Conservation (phyloP, 2,797 vertebrate genomes). For the Clarias platycephalus region DNA sequence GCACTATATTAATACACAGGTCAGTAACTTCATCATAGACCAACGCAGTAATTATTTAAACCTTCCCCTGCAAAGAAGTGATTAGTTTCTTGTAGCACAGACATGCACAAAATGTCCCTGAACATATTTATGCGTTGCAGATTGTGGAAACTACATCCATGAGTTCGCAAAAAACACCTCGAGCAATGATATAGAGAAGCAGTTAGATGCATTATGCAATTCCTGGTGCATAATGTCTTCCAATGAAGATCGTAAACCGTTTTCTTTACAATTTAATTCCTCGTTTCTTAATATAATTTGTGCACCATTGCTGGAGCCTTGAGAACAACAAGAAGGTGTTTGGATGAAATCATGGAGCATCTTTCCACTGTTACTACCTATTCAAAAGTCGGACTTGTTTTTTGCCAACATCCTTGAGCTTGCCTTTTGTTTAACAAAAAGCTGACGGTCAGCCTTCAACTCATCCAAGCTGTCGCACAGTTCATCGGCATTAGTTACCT, state of each 20-base stretch:
- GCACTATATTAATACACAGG: conserved; percentile 26
- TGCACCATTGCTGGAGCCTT: background rate
- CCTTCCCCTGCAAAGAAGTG: conserved; percentile 21
- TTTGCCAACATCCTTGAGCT: background rate
- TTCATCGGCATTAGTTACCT: conserved; percentile 12
- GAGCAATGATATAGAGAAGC: background rate
- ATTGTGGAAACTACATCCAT: background rate
- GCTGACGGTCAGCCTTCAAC: background rate
- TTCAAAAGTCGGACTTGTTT: background rate
- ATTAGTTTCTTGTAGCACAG: conserved; percentile 3
- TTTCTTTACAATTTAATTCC: background rate
- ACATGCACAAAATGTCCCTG: conserved; percentile 35
- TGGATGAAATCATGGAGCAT: background rate
- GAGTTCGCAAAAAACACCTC: conserved; percentile 2
- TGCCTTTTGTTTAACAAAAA: conserved; percentile 4
- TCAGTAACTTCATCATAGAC: conserved; percentile 15
- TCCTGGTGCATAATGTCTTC: background rate
- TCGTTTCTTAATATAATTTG: background rate
- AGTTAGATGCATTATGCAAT: background rate
- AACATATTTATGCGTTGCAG: conserved; percentile 6
- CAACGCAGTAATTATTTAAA: conserved; percentile 7
- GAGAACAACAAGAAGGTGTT: background rate
- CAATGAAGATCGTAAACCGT: background rate
- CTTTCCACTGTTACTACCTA: background rate
- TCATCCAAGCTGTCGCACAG: conserved; percentile 38